These are phyloP conservation scores for Ispidina lecontei DNA, from an alignment of 2,797 vertebrate species.

Conservation along the genomic window DNA sequence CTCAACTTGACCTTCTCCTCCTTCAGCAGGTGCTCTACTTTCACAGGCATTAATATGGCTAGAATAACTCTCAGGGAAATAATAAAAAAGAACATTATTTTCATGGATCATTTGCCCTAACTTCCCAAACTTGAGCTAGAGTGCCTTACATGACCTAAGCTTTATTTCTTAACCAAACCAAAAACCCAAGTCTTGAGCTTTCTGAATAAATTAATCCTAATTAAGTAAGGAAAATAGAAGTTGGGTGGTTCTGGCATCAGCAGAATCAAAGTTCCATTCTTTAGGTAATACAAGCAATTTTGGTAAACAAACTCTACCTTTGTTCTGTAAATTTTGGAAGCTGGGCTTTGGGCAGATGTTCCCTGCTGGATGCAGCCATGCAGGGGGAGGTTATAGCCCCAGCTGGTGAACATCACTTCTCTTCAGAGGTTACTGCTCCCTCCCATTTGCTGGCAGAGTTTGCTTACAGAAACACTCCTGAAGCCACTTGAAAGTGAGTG, in stretches of 20 bases:
- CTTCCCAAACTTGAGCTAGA: background rate
- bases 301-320: slow-evolving; percentile 46
- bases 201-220: slow-evolving; percentile 35
- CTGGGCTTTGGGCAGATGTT: slow-evolving; percentile 49
- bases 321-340: slow-evolving; percentile 53
- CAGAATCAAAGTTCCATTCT: slow-evolving; percentile 32
- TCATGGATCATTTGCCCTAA: background rate
- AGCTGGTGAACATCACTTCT: slow-evolving; percentile 48
- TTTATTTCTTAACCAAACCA: background rate
- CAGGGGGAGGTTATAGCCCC: slow-evolving; percentile 24
- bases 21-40: background rate
- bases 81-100: background rate
- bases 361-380: slow-evolving; percentile 33
- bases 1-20: background rate
- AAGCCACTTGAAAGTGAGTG: slow-evolving; percentile 3
- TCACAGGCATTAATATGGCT: background rate
- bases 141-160: background rate
- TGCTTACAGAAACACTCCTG: background rate
- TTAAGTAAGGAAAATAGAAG: slow-evolving; percentile 1
- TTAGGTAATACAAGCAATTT: slow-evolving; percentile 1
- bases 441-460: slow-evolving; percentile 13
- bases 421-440: slow-evolving; percentile 37
- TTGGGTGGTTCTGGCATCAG: background rate
- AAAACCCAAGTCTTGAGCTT: background rate
- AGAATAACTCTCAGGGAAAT: background rate